Percentiles rank a stretch among this genome's conserved stretches.
Evolutionary conservation across 1,140 invertebrate species (phyloP).

Genomic region (Meloidogyne hapla): DNA sequence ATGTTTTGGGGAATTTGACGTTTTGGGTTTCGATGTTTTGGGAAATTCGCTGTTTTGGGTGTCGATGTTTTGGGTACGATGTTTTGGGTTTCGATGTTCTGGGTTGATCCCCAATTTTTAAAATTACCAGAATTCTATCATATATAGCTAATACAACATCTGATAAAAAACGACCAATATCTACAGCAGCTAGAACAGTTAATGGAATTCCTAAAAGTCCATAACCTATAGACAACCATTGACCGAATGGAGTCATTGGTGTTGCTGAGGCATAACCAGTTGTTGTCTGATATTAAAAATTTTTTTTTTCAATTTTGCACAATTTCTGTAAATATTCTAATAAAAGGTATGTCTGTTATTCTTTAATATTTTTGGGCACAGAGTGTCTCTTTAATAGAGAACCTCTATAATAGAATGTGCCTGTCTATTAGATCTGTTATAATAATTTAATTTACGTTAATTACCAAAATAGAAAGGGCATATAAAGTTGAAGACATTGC

Average conservation of each 20-base stretch:
- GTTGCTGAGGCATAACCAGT: conserved; percentile 67
- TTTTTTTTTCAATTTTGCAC: neutral
- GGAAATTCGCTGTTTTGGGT: too few species aligned
- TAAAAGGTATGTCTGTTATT: too few species aligned
- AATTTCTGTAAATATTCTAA: too few species aligned
- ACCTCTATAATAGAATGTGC: too few species aligned
- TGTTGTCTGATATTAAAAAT: conserved; percentile 64
- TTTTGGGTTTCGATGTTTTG: too few species aligned
- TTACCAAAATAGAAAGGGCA: conserved; percentile 60
- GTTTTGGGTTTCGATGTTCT: too few species aligned
- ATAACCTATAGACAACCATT: conserved; percentile 66
- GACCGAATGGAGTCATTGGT: conserved; percentile 65
- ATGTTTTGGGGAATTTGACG: too few species aligned
- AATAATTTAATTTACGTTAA: conserved; percentile 9
- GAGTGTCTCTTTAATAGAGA: too few species aligned
- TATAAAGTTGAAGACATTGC: conserved; percentile 57
- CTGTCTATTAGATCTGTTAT: too few species aligned
- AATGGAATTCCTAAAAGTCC: conserved; percentile 67
- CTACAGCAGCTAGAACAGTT: conserved; percentile 66
- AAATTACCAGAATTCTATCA: conserved; percentile 43
- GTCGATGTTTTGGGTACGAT: too few species aligned
- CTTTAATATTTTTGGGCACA: too few species aligned
- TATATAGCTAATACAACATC: conserved; percentile 58
- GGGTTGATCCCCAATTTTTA: neutral
- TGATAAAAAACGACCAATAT: conserved; percentile 62